Evolutionary conservation across 2,113 vertebrate species (phyloP), one percentile per base, ranked within the genome.

Genomic region (Embiotoca jacksoni): DNA sequence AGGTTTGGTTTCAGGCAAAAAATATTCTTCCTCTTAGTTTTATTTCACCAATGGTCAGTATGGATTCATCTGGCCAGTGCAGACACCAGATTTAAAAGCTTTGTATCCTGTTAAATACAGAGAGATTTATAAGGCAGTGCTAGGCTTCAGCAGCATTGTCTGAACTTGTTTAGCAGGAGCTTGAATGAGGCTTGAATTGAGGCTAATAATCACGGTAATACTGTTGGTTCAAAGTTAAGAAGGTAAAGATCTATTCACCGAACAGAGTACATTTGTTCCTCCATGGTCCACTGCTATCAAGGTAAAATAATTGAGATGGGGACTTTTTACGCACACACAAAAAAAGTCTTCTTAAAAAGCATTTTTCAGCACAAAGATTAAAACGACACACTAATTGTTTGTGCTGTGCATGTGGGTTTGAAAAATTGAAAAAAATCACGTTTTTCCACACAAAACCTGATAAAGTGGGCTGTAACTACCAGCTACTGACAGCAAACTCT

Each of bases 381-480:
- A 60, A 70, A 49, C 59, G 2, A 13, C 32, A 13, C n/a, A 54
- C 47, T 33, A 59, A 52, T 35, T 61, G 32, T 62, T 52, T 37
- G 23, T 23, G 2, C 60, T 63, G 32, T 41, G 36, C 4, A 0
- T 31, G 36, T 37, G 2, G 46, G 61, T 32, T 5, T 13, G 35
- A 55, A 9, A 14, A 39, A 35, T 23, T 33, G 10, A 39, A 3
- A 39, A 3, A 2, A 33, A 33, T 23, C 11, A 11, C 47, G 11
- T 7, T 74, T 74, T 54, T 54, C n/a, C 10, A 53, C 13, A 32
- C 57, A 14, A 54, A 37, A 57, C 15, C 61, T 16, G 60, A 36
- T 44, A 44, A 46, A 61, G 33, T 67, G 46, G 23, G 49, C 2
- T 44, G 41, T 52, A 16, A 52, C 49, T n/a, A 14, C 23, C 23